Evolutionary conservation across 2,888 invertebrate genomes (phyloP), one percentile per base, ranked within the genome.

Genomic region (Torymus auratus): DNA sequence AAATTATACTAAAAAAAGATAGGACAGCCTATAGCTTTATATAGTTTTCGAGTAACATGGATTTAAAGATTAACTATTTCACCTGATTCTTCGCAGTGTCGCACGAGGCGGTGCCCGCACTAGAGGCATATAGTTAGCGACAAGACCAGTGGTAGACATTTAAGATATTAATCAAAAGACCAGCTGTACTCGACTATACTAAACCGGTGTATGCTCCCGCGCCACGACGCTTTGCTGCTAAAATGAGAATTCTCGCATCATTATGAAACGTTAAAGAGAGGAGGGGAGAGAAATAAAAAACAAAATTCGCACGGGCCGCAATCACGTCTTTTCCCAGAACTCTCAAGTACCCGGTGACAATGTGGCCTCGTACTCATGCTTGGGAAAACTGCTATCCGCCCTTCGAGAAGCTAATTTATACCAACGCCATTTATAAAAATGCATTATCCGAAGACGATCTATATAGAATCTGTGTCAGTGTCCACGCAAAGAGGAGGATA

Each of bases 211-310:
- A 20, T 20, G 20, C 20, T 20, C 20, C 20, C 20, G 20, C 20
- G 20, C 20, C 20, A 20, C 20, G 20, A 20, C 20, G 20, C 20
- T 20, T 20, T 20, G 20, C 71, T 71, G 65, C 58, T n/a, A 69
- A 64, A 79, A 62, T 69, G 61, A 79, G 79, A 79, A 62, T 62
- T 64, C 60, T 72, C 78, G 78, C 67, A 23, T 78, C 68, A 68
- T 73, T 72, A 68, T 78, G 67, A 72, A 17, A 10, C 5, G 7
- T 28, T 28, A 2, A 28, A 28, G 7, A 7, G 7, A 28, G 3
- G 7, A 28, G 53, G 3, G 7, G 64, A 3, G 14, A 7, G 53
- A 17, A 13, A 61, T n/a, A n/a, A 62, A 74, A 73, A 69, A 61
- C 58, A 14, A 69, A 62, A 60, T n/a, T n/a, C 55, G 28, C 20